phyloP scores from a whole-genome alignment of 2,888 invertebrate species.

The Venusia cambrica region DNA sequence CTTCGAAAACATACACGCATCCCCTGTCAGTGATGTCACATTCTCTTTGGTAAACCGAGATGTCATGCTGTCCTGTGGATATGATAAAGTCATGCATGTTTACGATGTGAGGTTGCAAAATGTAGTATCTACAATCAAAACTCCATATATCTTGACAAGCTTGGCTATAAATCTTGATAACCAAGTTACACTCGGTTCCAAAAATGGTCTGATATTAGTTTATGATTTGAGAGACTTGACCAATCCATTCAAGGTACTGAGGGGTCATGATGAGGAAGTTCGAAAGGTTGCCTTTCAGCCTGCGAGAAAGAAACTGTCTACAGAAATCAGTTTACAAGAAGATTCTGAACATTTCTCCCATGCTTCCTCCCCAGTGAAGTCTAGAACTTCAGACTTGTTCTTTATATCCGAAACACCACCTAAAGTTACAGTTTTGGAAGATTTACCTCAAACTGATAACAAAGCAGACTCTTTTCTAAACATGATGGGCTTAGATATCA shows the following conservation, averaged over 20 bases:
- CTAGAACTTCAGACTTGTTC: conserved; percentile 64
- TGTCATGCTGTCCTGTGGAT: conserved; percentile 78
- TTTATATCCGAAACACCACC: conserved; percentile 63
- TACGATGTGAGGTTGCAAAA: conserved; percentile 77
- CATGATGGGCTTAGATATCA: conserved; percentile 67
- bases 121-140: conserved; percentile 65
- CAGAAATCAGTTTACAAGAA: conserved; percentile 68
- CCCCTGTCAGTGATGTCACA: conserved; percentile 79
- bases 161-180: conserved; percentile 67
- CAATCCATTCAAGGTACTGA: conserved; percentile 64
- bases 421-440: conserved; percentile 41
- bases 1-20: conserved; percentile 77
- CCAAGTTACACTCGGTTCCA: conserved; percentile 77
- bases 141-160: conserved; percentile 61
- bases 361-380: conserved; percentile 44
- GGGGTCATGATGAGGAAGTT: conserved; percentile 74
- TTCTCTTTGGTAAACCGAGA: conserved; percentile 80
- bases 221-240: conserved; percentile 80
- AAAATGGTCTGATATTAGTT: conserved; percentile 74
- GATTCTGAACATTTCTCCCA: conserved; percentile 50
- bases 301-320: conserved; percentile 49
- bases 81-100: conserved; percentile 79
- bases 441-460: conserved; percentile 43
- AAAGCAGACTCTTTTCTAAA: conserved; percentile 69
- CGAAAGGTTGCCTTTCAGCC: conserved; percentile 73